Evolutionary conservation across 2,113 vertebrate species (phyloP).

Genomic region (Entelurus aequoreus): DNA sequence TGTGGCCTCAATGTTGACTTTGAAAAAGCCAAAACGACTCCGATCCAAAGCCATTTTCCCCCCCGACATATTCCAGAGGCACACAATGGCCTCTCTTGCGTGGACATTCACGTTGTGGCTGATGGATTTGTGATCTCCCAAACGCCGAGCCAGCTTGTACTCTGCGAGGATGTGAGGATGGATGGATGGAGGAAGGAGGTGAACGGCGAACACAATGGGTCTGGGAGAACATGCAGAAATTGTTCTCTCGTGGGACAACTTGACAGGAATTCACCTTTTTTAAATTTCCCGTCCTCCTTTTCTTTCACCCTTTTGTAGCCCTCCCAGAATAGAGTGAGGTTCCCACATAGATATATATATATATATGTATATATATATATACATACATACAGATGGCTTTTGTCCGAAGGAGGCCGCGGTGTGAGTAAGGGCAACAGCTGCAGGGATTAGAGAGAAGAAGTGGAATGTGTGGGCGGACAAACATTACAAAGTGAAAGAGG

Average conservation of each 20-base stretch:
- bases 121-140: constrained; percentile 59
- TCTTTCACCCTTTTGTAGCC: constrained; percentile 35
- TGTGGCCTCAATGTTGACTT: neutral
- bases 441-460: constrained; percentile 50
- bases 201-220: constrained; percentile 56
- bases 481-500: neutral
- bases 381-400: constrained; percentile 15
- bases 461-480: constrained; percentile 19
- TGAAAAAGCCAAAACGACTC: constrained; percentile 20
- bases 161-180: constrained; percentile 52
- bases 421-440: constrained; percentile 65
- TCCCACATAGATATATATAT: constrained; percentile 8
- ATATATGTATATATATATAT: neutral
- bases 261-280: constrained; percentile 17
- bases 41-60: constrained; percentile 13
- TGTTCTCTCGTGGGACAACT: constrained; percentile 22
- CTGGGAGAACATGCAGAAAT: constrained; percentile 42
- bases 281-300: constrained; percentile 33
- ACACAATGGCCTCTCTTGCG: constrained; percentile 24
- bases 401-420: constrained; percentile 42
- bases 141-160: constrained; percentile 12
- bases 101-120: constrained; percentile 50
- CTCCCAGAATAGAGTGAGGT: constrained; percentile 16
- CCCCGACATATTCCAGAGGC: constrained; percentile 32
- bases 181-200: constrained; percentile 60